A percentile compares a stretch with the other conserved stretches of the same genome.
Conservation (phyloP, 2,797 vertebrate genomes). For the Channallabes apus region DNA sequence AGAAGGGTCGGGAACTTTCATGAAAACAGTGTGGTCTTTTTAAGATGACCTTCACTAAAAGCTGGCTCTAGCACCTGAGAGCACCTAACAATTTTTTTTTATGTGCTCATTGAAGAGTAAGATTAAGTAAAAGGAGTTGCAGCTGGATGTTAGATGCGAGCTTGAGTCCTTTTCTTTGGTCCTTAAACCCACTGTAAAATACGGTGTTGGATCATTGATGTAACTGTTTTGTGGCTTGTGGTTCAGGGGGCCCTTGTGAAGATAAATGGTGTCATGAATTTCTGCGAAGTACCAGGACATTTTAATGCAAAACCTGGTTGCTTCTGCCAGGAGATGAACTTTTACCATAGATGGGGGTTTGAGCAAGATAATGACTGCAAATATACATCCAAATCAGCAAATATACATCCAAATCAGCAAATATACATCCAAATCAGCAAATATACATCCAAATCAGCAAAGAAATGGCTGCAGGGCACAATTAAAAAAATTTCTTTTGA, state of each 20-base stretch:
- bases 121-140: background rate
- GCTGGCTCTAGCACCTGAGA: background rate
- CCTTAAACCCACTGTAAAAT: background rate
- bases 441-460: background rate
- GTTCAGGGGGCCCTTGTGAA: background rate
- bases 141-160: background rate
- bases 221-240: constrained; percentile 1
- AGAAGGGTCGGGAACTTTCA: background rate
- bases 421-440: background rate
- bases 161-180: background rate
- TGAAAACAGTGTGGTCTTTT: constrained; percentile 1
- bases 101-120: background rate
- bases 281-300: background rate
- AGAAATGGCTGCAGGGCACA: background rate
- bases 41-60: constrained; percentile 23
- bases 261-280: background rate
- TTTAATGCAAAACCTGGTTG: background rate
- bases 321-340: background rate
- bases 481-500: background rate
- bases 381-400: background rate
- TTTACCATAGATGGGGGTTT: background rate
- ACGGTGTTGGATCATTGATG: background rate
- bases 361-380: background rate
- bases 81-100: constrained; percentile 7
- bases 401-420: background rate